These are phyloP conservation scores for Zaprionus inermis DNA, from an alignment of 1,140 invertebrate genomes.

Conservation along the genomic window DNA sequence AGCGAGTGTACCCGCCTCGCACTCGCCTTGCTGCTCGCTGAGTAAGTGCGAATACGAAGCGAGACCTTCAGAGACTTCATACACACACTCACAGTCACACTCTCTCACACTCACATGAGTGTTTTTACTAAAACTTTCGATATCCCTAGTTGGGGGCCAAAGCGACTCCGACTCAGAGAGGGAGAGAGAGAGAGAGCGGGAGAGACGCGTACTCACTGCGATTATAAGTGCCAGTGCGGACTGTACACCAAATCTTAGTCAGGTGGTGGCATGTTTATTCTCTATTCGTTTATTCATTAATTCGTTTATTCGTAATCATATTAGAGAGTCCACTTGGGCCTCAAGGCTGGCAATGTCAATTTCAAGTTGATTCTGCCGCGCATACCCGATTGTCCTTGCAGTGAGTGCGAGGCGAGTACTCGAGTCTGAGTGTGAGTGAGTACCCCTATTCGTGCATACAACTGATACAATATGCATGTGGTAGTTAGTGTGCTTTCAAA, in stretches of 20 bases:
- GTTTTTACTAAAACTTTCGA: background rate
- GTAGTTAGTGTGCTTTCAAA: constrained; percentile 10
- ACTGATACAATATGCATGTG: background rate
- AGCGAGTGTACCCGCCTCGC: constrained; percentile 15
- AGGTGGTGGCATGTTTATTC: background rate
- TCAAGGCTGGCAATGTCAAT: background rate
- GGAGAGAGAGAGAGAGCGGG: no score
- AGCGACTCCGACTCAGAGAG: no score
- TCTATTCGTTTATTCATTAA: background rate
- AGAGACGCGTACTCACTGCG: background rate
- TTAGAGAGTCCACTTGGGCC: background rate
- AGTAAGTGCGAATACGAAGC: background rate
- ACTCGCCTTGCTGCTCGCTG: background rate
- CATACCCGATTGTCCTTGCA: background rate
- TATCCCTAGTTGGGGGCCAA: background rate
- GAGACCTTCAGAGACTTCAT: background rate
- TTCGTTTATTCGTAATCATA: background rate
- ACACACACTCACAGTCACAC: background rate
- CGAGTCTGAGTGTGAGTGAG: background rate
- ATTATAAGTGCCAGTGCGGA: background rate
- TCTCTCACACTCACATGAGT: background rate
- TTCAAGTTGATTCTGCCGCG: background rate
- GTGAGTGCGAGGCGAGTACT: no score
- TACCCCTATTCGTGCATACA: background rate
- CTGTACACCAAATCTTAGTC: background rate